Base-by-base conservation (phyloP, 2,888 invertebrate genomes). In the Epistrophella euchroma region DNA sequence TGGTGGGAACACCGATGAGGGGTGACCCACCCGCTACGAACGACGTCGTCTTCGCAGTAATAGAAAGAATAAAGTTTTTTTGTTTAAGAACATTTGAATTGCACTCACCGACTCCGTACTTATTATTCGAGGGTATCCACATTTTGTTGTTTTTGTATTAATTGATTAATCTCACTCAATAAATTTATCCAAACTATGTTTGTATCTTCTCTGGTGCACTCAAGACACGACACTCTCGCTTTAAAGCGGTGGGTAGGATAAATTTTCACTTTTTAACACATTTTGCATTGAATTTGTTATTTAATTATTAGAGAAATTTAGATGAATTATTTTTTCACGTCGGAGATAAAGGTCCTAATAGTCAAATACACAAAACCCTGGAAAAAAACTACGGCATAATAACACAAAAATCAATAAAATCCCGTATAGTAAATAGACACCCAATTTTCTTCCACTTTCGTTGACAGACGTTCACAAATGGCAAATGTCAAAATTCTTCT, bases 71-170 rank as follows among this genome's bases (percentile, higher is more conserved):
- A 0, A 6, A 58, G 13, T 9, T 58, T 35, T 32, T 58, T 17
- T 56, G 19, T 37, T 17, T 1, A 13, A 9, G 13, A 19, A 60
- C 28, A 25, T 43, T 62, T 43, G 1, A 62, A 62, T 43, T 45
- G 72, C 17, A 91, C 92, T 92, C 88, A 92, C 92, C 92, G 89
- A 92, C 92, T 88, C 92, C 92, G 90, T 92, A 92, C 90, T 92
- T 92, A 88, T 92, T 92, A 88, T 92, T 92, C 71, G 92, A 91
- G 88, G 92, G 90, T 91, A 92, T 92, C 92, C 92, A 92, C 92
- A 92, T 92, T 89, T 90, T 78, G 9, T 35, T 47, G 62, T 19
- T 40, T 58, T 71, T 22, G 6, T 43, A 17, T 60, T 32, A 15
- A n/a, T 19, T 43, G 52, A 62, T 62, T 32, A 17, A 22, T 60